Conservation (phyloP, 2,888 invertebrate species). For the Heliconius charithonia region DNA sequence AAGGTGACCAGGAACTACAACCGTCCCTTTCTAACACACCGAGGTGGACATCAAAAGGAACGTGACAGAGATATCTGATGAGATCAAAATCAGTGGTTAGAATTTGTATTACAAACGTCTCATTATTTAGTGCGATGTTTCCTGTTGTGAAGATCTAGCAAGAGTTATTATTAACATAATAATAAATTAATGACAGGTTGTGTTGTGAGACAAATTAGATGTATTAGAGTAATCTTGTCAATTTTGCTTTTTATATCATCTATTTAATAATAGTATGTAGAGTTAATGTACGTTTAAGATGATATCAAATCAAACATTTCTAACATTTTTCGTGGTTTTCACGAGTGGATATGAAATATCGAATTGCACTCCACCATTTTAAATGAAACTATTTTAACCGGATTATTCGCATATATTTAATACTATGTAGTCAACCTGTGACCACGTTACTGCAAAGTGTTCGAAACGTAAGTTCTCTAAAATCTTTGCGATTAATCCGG, state of each 20-base stretch:
- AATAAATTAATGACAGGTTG: slow-evolving; percentile 20
- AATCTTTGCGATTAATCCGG: too few relatives aligned
- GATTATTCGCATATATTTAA: too few relatives aligned
- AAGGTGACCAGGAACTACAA: slow-evolving; percentile 60
- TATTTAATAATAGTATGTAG: not conserved
- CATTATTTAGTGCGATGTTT: slow-evolving; percentile 71
- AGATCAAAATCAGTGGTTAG: slow-evolving; percentile 71
- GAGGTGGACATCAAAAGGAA: slow-evolving; percentile 54
- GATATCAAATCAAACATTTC: not conserved
- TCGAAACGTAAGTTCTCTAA: too few relatives aligned
- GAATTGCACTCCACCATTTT: too few relatives aligned
- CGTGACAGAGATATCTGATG: slow-evolving; percentile 73
- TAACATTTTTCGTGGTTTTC: not conserved
- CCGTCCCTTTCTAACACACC: slow-evolving; percentile 58
- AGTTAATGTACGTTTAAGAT: not conserved
- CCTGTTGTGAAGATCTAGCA: slow-evolving; percentile 24
- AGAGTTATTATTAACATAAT: slow-evolving; percentile 31
- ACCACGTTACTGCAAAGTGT: too few relatives aligned
- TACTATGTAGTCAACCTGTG: too few relatives aligned
- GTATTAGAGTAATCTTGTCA: slow-evolving; percentile 16
- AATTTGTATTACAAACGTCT: slow-evolving; percentile 70
- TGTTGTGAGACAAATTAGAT: slow-evolving; percentile 12
- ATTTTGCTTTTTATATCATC: not conserved
- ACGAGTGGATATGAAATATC: not conserved
- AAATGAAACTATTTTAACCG: too few relatives aligned